Evolutionary conservation across 2,113 vertebrate species (phyloP).

Genomic region (Oophaga pumilio): DNA sequence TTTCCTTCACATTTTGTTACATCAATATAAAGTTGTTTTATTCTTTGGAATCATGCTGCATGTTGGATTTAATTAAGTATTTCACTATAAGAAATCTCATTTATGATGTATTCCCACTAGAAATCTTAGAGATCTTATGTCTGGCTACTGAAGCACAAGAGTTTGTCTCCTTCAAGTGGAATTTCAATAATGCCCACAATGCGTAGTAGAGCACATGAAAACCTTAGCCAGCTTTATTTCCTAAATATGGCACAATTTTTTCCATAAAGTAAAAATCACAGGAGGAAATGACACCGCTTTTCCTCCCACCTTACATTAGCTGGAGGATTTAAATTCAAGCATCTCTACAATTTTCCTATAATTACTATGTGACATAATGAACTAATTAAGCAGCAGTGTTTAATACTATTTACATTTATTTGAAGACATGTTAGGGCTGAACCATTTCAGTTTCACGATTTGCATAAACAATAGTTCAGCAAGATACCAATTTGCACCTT

Average conservation of each 20-base stretch:
- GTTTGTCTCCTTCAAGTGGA: conserved; percentile 58
- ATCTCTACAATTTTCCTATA: background rate
- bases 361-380: background rate
- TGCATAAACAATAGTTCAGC: background rate
- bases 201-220: conserved; percentile 58
- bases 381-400: background rate
- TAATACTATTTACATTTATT: background rate
- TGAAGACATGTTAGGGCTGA: background rate
- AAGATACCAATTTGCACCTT: background rate
- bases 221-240: conserved; percentile 28
- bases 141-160: conserved; percentile 60
- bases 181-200: conserved; percentile 65
- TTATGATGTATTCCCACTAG: conserved; percentile 57
- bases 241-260: conserved; percentile 60
- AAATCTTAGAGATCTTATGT: conserved; percentile 49
- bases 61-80: conserved; percentile 56
- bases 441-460: background rate
- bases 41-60: conserved; percentile 42
- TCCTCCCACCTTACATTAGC: background rate
- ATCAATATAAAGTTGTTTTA: conserved; percentile 53
- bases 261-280: conserved; percentile 60
- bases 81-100: conserved; percentile 55
- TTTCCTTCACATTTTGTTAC: conserved; percentile 26
- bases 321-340: background rate
- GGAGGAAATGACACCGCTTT: conserved; percentile 62